A percentile compares a stretch with the other conserved stretches of the same genome.
Evolutionary conservation across 2,113 vertebrate species (phyloP).

Genomic region (Anguilla rostrata): DNA sequence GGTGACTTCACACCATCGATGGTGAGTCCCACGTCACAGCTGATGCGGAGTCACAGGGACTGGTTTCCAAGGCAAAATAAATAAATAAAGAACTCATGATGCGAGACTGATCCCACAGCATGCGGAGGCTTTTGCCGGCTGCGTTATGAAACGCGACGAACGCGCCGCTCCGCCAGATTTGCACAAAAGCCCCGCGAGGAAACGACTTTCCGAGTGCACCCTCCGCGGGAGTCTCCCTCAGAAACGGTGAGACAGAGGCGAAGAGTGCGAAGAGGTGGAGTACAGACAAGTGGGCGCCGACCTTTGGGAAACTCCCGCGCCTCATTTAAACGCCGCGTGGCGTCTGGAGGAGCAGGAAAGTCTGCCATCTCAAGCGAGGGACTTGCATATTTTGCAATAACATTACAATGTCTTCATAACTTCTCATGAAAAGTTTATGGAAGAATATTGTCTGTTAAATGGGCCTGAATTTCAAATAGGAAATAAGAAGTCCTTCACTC

Average conservation of each 20-base stretch:
- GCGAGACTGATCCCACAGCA: background rate
- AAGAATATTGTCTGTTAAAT: background rate
- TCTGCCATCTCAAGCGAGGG: background rate
- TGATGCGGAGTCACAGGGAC: background rate
- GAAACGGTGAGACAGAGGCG: background rate
- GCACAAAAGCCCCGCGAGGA: background rate
- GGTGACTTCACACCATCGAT: background rate
- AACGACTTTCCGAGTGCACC: background rate
- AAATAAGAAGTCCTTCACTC: background rate
- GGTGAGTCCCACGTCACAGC: background rate
- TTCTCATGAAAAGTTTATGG: background rate
- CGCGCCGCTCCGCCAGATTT: background rate
- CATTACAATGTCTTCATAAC: background rate
- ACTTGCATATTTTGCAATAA: background rate
- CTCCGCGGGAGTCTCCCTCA: background rate
- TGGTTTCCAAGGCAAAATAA: conserved; percentile 5
- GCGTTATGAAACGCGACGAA: background rate
- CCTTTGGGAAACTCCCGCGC: background rate
- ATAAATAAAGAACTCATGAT: background rate
- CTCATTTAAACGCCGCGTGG: background rate
- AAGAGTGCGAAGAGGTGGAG: background rate
- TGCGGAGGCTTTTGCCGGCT: background rate
- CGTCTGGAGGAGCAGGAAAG: background rate
- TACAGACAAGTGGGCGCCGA: background rate
- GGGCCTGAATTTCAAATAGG: background rate